Evolutionary conservation across 92 coral and sea anemone species (phyloP).

Genomic region (Metridium senile): DNA sequence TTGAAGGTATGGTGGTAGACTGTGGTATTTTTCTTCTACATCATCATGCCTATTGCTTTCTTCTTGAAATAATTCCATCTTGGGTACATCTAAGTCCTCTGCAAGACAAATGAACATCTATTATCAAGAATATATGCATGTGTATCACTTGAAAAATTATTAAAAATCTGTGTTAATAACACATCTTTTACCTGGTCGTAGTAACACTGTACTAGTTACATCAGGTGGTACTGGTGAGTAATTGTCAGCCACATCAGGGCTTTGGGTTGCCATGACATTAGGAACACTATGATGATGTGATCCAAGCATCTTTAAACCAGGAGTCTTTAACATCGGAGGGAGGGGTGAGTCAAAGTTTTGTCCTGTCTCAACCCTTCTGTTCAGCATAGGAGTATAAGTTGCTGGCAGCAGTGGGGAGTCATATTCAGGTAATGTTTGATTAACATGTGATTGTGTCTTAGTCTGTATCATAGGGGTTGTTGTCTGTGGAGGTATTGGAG

Average conservation of each 20-base stretch:
- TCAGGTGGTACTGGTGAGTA: conserved; percentile 79
- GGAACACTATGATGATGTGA: conserved; percentile 14
- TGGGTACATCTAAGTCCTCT: neutral
- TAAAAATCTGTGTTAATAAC: too few species aligned
- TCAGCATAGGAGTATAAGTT: conserved; percentile 74
- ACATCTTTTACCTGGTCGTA: conserved; percentile 79
- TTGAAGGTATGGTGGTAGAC: neutral
- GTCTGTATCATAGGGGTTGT: conserved; percentile 74
- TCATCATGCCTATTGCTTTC: conserved; percentile 1
- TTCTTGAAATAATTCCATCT: neutral
- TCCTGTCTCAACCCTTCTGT: neutral
- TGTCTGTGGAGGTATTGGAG: conserved; percentile 78
- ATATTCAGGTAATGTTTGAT: conserved; percentile 9
- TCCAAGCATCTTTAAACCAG: conserved; percentile 63
- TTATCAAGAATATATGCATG: neutral
- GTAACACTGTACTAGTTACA: conserved; percentile 71
- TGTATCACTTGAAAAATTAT: neutral
- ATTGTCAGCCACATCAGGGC: conserved; percentile 8
- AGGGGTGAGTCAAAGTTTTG: conserved; percentile 40
- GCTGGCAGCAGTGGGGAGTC: conserved; percentile 55
- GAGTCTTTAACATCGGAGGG: conserved; percentile 76
- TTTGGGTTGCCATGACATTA: neutral
- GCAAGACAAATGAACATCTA: too few species aligned
- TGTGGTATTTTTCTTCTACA: neutral
- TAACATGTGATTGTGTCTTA: conserved; percentile 19